phyloP scores from a whole-genome alignment of 2,113 vertebrate species.

The Prunella himalayana region DNA sequence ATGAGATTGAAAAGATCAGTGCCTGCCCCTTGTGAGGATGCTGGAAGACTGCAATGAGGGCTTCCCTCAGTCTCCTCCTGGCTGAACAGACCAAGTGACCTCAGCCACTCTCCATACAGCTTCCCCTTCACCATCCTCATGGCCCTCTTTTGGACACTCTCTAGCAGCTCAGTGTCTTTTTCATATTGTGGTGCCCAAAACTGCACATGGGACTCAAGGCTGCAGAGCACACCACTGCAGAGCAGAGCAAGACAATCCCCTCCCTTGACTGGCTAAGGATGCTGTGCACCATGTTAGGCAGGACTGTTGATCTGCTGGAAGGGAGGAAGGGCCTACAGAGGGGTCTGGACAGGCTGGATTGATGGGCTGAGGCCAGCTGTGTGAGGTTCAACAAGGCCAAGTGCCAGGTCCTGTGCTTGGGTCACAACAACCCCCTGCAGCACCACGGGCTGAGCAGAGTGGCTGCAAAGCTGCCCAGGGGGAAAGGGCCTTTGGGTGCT shows the following conservation, averaged over 20 bases:
- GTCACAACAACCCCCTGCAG: background rate
- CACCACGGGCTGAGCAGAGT: background rate
- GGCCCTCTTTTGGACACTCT: background rate
- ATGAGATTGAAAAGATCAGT: background rate
- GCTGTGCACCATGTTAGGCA: background rate
- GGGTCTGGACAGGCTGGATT: background rate
- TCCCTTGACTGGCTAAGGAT: background rate
- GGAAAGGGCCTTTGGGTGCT: background rate
- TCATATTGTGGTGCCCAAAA: background rate
- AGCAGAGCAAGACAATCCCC: background rate
- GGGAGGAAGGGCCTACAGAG: background rate
- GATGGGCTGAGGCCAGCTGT: background rate
- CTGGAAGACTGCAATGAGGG: background rate
- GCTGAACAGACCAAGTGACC: background rate
- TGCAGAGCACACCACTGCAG: background rate
- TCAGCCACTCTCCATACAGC: no score
- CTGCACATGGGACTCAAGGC: background rate
- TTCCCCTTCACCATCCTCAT: background rate
- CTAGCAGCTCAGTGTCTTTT: background rate
- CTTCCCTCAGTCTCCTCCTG: background rate
- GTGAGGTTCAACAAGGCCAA: background rate
- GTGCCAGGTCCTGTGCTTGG: background rate
- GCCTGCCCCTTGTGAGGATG: background rate
- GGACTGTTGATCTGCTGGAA: background rate
- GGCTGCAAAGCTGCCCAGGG: background rate